phyloP scores from a whole-genome alignment of 2,113 vertebrate genomes.

The Trogon melanurus region DNA sequence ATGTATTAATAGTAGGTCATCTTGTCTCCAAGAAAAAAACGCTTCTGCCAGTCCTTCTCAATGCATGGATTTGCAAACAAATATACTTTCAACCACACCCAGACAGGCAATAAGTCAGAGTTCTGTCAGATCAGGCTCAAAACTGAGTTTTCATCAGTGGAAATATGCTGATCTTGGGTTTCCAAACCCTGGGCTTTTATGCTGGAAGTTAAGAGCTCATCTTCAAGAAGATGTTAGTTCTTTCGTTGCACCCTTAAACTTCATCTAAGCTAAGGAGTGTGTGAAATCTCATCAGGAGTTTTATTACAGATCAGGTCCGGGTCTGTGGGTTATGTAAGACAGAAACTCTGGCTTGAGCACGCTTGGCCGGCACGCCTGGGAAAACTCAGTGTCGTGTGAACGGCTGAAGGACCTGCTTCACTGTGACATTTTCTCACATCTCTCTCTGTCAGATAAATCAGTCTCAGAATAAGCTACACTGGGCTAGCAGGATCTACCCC shows the following conservation, averaged over 20 bases:
- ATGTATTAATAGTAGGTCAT: background rate
- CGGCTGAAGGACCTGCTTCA: background rate
- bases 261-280: background rate
- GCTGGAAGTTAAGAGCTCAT: background rate
- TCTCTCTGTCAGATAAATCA: background rate
- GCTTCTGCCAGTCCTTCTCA: background rate
- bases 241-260: background rate
- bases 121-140: conserved; percentile 1
- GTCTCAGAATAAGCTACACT: background rate
- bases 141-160: background rate
- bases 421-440: background rate
- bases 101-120: background rate
- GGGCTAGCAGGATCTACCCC: background rate
- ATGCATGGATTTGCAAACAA: background rate
- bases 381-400: background rate
- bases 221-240: background rate
- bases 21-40: background rate
- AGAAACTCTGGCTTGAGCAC: conserved; percentile 20
- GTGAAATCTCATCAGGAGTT: background rate
- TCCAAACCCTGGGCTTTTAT: background rate
- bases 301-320: conserved; percentile 5
- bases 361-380: background rate
- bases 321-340: conserved; percentile 20
- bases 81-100: background rate
- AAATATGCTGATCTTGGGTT: background rate